Conservation (phyloP, 2,888 invertebrate genomes). For the Esperia sulphurella region DNA sequence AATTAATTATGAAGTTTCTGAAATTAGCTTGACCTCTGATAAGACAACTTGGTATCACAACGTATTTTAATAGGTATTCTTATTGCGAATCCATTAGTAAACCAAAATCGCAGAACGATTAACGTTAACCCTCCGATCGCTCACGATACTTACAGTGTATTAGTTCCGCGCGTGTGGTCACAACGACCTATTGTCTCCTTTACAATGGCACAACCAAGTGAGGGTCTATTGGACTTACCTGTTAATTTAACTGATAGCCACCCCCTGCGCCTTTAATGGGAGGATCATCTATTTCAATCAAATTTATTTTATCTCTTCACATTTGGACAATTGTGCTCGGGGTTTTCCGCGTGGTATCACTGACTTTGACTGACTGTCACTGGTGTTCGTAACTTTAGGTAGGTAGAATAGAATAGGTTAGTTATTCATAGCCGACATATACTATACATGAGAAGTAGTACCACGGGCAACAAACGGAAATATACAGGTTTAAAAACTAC, state of each 20-base stretch:
- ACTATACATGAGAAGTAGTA: too few species aligned
- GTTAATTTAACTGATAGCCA: constrained; percentile 5
- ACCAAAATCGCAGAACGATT: constrained; percentile 11
- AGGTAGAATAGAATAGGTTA: too few species aligned
- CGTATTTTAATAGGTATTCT: not conserved
- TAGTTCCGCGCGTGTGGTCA: constrained; percentile 15
- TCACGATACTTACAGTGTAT: constrained; percentile 14
- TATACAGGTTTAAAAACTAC: too few species aligned
- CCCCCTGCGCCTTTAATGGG: constrained; percentile 3
- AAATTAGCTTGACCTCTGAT: too few species aligned
- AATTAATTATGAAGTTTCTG: too few species aligned
- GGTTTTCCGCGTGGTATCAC: too few species aligned
- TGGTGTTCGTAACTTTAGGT: too few species aligned
- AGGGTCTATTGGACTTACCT: constrained; percentile 6
- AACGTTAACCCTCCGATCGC: constrained; percentile 10
- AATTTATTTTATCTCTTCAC: not conserved
- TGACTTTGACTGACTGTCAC: too few species aligned
- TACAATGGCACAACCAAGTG: constrained; percentile 4
- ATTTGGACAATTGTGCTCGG: not conserved
- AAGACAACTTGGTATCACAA: not conserved
- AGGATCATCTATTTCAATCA: constrained; percentile 4
- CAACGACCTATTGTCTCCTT: constrained; percentile 3
- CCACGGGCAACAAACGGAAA: too few species aligned
- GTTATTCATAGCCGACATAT: too few species aligned
- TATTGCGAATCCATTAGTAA: constrained; percentile 12